Conservation (phyloP, 2,113 vertebrate genomes). For the Campylomormyrus numenius region DNA sequence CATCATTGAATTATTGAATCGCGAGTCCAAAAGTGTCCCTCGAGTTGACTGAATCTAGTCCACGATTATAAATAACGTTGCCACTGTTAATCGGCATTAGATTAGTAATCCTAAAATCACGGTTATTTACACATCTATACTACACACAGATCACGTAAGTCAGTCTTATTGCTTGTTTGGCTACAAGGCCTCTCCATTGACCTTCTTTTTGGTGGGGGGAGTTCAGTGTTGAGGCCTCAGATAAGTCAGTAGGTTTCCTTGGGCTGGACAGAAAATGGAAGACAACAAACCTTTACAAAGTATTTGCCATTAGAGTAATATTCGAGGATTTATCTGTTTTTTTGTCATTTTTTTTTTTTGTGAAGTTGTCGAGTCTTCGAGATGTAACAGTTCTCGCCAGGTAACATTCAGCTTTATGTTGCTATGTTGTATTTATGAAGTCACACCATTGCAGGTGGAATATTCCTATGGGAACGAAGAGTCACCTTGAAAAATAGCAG, state of each 20-base stretch:
- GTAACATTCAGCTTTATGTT: background rate
- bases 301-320: background rate
- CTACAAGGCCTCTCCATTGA: background rate
- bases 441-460: background rate
- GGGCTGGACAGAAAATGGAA: conserved; percentile 15
- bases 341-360: background rate
- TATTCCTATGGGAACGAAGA: background rate
- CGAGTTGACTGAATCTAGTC: background rate
- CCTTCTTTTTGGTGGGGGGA: background rate
- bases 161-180: conserved; percentile 44
- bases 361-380: background rate
- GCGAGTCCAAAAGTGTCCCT: conserved; percentile 9
- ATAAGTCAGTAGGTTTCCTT: background rate
- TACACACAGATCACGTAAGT: conserved; percentile 22
- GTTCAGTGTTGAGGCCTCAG: background rate
- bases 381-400: background rate
- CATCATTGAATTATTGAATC: conserved; percentile 4
- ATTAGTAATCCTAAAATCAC: conserved; percentile 26
- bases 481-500: background rate
- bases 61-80: conserved; percentile 15
- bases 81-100: background rate
- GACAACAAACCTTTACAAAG: conserved; percentile 26
- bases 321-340: background rate
- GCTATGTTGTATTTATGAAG: background rate
- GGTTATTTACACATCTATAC: conserved; percentile 43